Evolutionary conservation across 2,888 invertebrate genomes (phyloP).

Genomic region (Lepidonotus clava): DNA sequence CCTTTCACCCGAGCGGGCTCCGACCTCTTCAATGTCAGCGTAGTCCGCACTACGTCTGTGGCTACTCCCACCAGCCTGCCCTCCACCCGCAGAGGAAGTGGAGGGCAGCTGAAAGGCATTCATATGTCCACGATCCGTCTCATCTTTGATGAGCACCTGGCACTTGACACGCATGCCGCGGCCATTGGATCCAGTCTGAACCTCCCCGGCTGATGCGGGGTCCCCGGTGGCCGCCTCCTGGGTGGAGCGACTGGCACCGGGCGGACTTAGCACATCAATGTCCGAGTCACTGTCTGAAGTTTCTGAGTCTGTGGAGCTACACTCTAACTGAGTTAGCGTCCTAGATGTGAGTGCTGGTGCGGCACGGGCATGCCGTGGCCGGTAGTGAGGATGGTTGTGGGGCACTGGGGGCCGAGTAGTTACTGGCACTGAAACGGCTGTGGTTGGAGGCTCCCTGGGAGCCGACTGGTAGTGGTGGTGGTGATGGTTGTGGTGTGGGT

Average conservation of each 20-base stretch:
- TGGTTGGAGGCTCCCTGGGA: neutral
- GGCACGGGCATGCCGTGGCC: neutral
- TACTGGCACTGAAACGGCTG: neutral
- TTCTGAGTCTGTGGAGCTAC: constrained; percentile 3
- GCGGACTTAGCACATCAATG: constrained; percentile 55
- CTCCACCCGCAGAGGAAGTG: neutral
- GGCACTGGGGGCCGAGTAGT: neutral
- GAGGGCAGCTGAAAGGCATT: constrained; percentile 50
- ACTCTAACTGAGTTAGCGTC: neutral
- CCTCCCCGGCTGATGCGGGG: neutral
- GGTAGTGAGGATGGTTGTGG: neutral
- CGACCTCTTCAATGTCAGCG: constrained; percentile 28
- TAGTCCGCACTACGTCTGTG: neutral
- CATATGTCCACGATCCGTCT: constrained; percentile 22
- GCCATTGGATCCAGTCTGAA: neutral
- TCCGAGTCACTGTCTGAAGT: constrained; percentile 47
- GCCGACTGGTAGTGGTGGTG: neutral
- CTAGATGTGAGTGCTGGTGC: neutral
- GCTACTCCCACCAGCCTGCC: neutral
- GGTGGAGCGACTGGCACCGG: neutral
- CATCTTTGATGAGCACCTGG: constrained; percentile 48
- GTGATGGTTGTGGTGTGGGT: neutral
- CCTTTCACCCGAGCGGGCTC: neutral
- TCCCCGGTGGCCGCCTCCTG: neutral
- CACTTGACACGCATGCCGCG: constrained; percentile 37